Evolutionary conservation across 1,140 invertebrate genomes (phyloP), one percentile per base, ranked within the genome.

Genomic region (Leptinotarsa defecta): DNA sequence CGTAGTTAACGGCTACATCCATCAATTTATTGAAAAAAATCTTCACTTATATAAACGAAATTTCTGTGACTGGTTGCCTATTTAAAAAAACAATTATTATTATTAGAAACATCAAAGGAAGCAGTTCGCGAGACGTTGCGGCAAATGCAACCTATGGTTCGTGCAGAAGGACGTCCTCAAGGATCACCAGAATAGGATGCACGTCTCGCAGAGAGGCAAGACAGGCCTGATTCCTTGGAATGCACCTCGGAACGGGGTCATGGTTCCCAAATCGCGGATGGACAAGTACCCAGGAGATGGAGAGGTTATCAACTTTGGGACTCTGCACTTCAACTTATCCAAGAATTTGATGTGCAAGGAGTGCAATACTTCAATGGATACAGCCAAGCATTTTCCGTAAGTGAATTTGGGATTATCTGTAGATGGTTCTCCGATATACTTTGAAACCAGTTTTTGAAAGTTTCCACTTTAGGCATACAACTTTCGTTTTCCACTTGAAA

Each of bases 311-410:
- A 81, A 83, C 74, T 83, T 82, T 49, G 67, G 67, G 13, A 78
- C 79, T 4, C 74, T 83, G 13, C 73, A 77, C 34, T 82, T 77
- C 27, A 80, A 81, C 67, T 24, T 91, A 79, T 86, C 88, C 4
- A 88, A 89, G 63, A 86, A 87, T 6, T 74, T 87, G 68, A 82
- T 88, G 6, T 94, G 92, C 81, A 89, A 91, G 71, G 92, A 94
- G 83, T 94, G 92, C 81, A 90, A 91, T 79, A 88, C 88, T n/a
- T 88, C 90, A 52, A 86, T 94, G 20, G 88, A 89, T 17, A 87
- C 87, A 76, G 86, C 89, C 19, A 87, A 90, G 77, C 92, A 93
- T 86, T 94, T 91, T 86, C 87, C 91, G 92, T 93, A 86, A 89
- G 89, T 80, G n/a, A n/a, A 43, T 43, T 11, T 11, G 34, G 8